Conservation (phyloP, 30 jellyfish, hydroid and myxozoan species). For the Mastigias papua region DNA sequence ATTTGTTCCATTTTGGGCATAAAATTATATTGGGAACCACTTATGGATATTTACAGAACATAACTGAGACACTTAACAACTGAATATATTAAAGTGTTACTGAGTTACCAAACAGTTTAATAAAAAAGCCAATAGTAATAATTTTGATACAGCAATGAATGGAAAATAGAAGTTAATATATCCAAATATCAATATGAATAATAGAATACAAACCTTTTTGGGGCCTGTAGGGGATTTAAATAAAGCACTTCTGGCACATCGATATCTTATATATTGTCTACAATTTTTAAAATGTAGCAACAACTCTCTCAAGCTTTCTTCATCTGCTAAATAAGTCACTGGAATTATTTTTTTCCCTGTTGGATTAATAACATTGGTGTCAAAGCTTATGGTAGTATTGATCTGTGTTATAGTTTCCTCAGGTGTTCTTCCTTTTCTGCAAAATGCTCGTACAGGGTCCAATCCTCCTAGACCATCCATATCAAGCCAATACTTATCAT, state of each 20-base stretch:
- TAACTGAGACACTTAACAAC: no score
- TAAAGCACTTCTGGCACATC: slow-evolving; percentile 86
- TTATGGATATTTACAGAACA: no score
- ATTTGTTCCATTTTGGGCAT: no score
- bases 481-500: slow-evolving; percentile 93
- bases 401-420: slow-evolving; percentile 91
- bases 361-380: slow-evolving; percentile 71
- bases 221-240: slow-evolving; percentile 95
- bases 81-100: no score
- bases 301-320: slow-evolving; percentile 89
- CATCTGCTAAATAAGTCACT: slow-evolving; percentile 84
- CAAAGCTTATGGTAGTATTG: slow-evolving; percentile 84
- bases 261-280: slow-evolving; percentile 81
- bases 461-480: slow-evolving; percentile 97
- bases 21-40: no score
- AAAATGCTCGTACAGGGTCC: slow-evolving; percentile 89
- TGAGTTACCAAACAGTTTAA: no score
- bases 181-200: no score
- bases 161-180: no score
- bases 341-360: slow-evolving; percentile 72
- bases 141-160: no score
- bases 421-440: slow-evolving; percentile 91
- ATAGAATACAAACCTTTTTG: slow-evolving; percentile 34
- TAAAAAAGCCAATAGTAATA: no score
- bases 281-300: slow-evolving; percentile 73